These are phyloP conservation scores for Hesperia comma DNA, from an alignment of 2,888 invertebrate species.

Conservation along the genomic window DNA sequence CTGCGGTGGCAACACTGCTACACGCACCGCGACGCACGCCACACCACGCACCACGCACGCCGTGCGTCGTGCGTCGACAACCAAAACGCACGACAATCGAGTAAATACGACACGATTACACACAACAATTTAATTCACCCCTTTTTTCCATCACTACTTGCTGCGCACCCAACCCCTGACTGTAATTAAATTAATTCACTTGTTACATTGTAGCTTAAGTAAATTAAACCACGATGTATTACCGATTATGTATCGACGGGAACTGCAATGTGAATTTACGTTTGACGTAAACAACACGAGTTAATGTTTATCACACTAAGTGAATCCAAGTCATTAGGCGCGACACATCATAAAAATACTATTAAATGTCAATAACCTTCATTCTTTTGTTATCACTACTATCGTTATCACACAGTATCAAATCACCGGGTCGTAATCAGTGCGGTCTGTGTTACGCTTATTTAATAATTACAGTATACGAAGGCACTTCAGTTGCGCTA, in stretches of 20 bases:
- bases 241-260: background rate
- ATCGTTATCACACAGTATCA: background rate
- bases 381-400: background rate
- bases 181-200: conserved; percentile 1
- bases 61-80: background rate
- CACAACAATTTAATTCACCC: background rate
- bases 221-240: background rate
- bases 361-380: background rate
- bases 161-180: background rate
- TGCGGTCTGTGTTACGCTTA: background rate
- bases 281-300: background rate
- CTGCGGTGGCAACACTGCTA: too few species aligned
- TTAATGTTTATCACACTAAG: background rate
- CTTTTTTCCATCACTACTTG: background rate
- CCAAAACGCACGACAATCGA: background rate
- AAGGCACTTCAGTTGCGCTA: background rate
- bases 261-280: background rate
- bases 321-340: background rate
- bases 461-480: background rate
- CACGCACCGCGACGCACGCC: conserved; percentile 14
- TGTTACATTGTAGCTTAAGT: background rate
- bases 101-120: too few species aligned
- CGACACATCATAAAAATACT: background rate
- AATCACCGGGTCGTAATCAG: background rate
- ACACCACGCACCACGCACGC: background rate